Conservation (phyloP, 2,888 invertebrate species). For the Lissonota sp. region DNA sequence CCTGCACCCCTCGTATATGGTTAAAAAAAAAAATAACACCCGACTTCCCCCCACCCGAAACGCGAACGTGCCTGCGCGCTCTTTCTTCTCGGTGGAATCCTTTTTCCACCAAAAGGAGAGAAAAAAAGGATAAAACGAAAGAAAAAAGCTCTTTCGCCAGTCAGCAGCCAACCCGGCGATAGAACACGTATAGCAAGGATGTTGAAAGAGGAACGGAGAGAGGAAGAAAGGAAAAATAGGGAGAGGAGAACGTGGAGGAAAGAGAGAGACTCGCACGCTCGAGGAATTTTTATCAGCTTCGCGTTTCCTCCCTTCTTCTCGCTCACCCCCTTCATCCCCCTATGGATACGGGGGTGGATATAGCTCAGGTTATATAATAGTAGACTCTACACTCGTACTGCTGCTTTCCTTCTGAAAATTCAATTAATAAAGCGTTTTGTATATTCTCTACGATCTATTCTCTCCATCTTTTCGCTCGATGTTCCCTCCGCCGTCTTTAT, state of each 20-base stretch:
- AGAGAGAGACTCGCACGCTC: constrained; percentile 50
- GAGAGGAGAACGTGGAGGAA: constrained; percentile 9
- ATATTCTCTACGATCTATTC: constrained; percentile 33
- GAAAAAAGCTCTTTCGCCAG: constrained; percentile 42
- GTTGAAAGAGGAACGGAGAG: constrained; percentile 25
- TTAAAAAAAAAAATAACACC: too few relatives aligned
- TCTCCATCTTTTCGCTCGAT: constrained; percentile 5
- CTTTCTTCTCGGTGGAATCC: constrained; percentile 60
- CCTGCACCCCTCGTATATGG: constrained; percentile 43
- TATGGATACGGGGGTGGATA: constrained; percentile 26
- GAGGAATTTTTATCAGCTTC: constrained; percentile 64
- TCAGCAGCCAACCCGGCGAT: constrained; percentile 55
- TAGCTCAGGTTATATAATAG: constrained; percentile 24
- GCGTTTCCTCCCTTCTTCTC: constrained; percentile 45
- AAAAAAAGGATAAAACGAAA: too few relatives aligned
- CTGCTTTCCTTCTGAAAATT: constrained; percentile 52
- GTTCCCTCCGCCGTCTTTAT: background rate
- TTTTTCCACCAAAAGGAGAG: constrained; percentile 60
- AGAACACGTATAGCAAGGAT: constrained; percentile 33
- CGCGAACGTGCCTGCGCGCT: constrained; percentile 65
- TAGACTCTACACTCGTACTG: constrained; percentile 25
- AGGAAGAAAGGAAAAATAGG: constrained; percentile 1
- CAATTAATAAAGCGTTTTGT: constrained; percentile 62
- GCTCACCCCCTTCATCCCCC: constrained; percentile 30
- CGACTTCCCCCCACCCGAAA: constrained; percentile 54